These are phyloP conservation scores for Hirudo medicinalis DNA, from an alignment of 1,140 invertebrate species.

Conservation along the genomic window DNA sequence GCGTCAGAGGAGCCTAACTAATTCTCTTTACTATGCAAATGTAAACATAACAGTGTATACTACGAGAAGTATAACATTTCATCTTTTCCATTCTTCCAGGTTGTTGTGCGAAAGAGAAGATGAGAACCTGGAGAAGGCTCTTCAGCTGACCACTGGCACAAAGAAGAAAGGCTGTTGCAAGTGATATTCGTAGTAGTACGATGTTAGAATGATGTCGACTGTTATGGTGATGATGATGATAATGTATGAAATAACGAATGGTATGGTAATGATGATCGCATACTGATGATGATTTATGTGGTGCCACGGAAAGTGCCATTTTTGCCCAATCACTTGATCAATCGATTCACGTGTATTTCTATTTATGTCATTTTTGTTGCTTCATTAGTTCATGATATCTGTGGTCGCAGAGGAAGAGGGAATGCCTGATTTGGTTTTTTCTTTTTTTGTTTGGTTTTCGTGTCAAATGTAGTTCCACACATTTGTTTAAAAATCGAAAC, in stretches of 20 bases:
- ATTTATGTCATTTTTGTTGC: no score
- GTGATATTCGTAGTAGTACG: background rate
- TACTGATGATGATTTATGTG: background rate
- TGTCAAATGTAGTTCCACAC: no score
- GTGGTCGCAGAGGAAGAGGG: no score
- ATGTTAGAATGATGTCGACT: background rate
- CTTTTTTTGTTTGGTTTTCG: no score
- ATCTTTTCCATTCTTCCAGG: conserved; percentile 30
- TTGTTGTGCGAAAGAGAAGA: conserved; percentile 43
- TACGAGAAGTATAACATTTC: background rate
- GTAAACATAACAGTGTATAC: background rate
- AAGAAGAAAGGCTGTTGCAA: conserved; percentile 12
- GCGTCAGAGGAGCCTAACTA: background rate
- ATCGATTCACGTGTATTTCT: no score
- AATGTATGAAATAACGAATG: background rate
- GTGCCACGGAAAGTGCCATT: background rate
- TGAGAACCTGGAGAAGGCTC: conserved; percentile 41
- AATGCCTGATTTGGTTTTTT: no score
- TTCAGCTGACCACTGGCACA: conserved; percentile 31
- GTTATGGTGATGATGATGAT: background rate
- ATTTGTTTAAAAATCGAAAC: no score
- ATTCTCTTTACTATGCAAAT: no score
- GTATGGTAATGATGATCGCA: background rate
- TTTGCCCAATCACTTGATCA: no score
- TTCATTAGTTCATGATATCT: no score